Percentiles rank a stretch among this genome's conserved stretches.
These are phyloP conservation scores for Watsonalla cultraria DNA, from an alignment of 2,888 invertebrate genomes.

Conservation along the genomic window DNA sequence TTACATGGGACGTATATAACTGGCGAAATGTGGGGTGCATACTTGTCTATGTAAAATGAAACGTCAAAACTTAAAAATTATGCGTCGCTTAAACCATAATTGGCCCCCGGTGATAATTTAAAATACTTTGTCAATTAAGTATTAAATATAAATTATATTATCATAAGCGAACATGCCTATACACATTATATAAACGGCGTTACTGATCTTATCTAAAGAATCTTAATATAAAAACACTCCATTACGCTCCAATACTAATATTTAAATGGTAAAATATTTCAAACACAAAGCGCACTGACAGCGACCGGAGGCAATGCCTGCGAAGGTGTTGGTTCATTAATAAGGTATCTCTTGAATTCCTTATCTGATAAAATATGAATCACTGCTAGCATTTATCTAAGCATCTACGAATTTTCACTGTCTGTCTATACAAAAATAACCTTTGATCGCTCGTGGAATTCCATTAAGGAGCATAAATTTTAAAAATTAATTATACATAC, in stretches of 20 bases:
- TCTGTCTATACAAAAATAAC: not conserved
- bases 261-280: constrained; percentile 12
- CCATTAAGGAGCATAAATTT: not conserved
- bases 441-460: not conserved
- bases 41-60: too few species aligned
- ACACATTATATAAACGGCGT: not conserved
- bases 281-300: constrained; percentile 13
- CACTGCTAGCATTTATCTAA: constrained; percentile 14
- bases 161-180: not conserved
- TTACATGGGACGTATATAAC: too few species aligned
- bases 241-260: constrained; percentile 3
- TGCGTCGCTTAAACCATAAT: too few species aligned
- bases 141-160: too few species aligned
- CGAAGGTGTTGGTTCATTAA: constrained; percentile 24
- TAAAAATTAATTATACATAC: not conserved
- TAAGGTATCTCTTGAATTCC: constrained; percentile 29
- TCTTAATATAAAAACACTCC: not conserved
- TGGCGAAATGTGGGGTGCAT: too few species aligned
- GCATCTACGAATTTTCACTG: constrained; percentile 5
- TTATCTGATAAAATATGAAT: constrained; percentile 24
- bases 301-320: constrained; percentile 23
- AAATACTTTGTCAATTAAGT: too few species aligned
- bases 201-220: not conserved
- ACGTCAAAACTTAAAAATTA: too few species aligned
- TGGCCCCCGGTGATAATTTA: too few species aligned